phyloP scores from a whole-genome alignment of 1,140 invertebrate genomes.

The Macrosteles quadrilineatus region DNA sequence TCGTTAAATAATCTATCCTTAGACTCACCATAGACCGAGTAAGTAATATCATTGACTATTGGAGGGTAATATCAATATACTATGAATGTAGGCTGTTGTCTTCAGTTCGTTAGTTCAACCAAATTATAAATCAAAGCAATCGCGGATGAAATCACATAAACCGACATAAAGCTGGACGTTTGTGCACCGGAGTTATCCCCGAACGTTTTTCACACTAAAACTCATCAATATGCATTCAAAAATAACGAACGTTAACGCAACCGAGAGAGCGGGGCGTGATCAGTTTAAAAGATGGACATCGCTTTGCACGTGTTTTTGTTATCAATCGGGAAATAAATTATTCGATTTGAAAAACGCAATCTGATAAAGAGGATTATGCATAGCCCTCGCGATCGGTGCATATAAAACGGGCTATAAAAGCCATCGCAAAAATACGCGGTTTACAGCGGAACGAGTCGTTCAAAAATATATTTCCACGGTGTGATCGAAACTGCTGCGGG shows the following conservation, averaged over 20 bases:
- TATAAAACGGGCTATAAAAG: conserved; percentile 1
- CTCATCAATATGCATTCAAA: conserved; percentile 12
- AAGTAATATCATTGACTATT: too few relatives aligned
- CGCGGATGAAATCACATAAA: too few relatives aligned
- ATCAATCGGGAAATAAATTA: conserved; percentile 9
- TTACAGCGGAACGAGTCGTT: background rate
- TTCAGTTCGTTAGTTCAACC: too few relatives aligned
- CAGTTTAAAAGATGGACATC: conserved; percentile 11
- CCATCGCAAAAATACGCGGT: conserved; percentile 1
- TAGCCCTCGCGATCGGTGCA: background rate
- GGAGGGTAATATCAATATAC: too few relatives aligned
- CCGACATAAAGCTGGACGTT: background rate
- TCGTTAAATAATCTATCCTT: too few relatives aligned
- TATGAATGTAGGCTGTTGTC: too few relatives aligned
- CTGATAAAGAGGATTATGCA: conserved; percentile 26
- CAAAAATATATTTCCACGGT: conserved; percentile 29
- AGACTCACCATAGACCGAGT: too few relatives aligned
- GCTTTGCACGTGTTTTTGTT: conserved; percentile 16
- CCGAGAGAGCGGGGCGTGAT: background rate
- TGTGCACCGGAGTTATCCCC: background rate
- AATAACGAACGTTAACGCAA: background rate
- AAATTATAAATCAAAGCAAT: too few relatives aligned
- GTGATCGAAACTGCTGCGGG: background rate
- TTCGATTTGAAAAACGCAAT: conserved; percentile 18
- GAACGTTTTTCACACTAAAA: conserved; percentile 1